Base-by-base conservation (phyloP, 2,888 invertebrate genomes). In the Rhingia rostrata region DNA sequence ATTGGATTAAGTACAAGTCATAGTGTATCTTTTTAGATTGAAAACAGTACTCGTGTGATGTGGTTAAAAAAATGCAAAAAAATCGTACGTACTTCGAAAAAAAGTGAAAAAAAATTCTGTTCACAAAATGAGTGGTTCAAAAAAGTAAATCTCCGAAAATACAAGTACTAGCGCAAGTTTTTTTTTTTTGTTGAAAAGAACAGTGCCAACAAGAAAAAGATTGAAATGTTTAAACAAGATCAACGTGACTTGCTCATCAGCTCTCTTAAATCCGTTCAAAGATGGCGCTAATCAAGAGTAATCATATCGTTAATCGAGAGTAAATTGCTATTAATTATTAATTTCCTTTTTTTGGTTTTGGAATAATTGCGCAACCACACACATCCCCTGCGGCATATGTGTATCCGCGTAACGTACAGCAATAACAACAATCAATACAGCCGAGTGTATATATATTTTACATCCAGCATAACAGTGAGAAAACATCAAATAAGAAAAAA, bases 261-360 rank as follows among this genome's bases (percentile, higher is more conserved):
- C 6, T 22, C 73, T 63, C 64, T 63, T 63, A 75, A 66, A 69
- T 51, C 70, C 60, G 45, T 47, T 70, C 70, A 80, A 84, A 80
- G 75, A 84, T 84, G 84, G 80, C 80, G 80, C 84, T 84, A 84
- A 84, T 84, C 80, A 80, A 80, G 80, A 70, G 74, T 75, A 84
- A 84, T 74, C 83, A 70, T 37, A 39, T 74, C 74, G 70, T 74
- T 84, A 79, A 73, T 84, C 74, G 66, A 79, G 58, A 67, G 39
- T 80, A 70, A 79, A 74, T 84, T 74, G 69, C 58, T 84, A 66
- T 64, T 80, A 84, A 70, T 74, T 79, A 14, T 66, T 66, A 9
- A 53, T 47, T 63, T 43, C 39, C 54, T 77, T 66, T 67, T 63
- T 30, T 56, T 37, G 61, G 12, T 9, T 66, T 77, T 61, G 78